phyloP scores from a whole-genome alignment of 1,140 invertebrate genomes.

The Drosophila ironensis region DNA sequence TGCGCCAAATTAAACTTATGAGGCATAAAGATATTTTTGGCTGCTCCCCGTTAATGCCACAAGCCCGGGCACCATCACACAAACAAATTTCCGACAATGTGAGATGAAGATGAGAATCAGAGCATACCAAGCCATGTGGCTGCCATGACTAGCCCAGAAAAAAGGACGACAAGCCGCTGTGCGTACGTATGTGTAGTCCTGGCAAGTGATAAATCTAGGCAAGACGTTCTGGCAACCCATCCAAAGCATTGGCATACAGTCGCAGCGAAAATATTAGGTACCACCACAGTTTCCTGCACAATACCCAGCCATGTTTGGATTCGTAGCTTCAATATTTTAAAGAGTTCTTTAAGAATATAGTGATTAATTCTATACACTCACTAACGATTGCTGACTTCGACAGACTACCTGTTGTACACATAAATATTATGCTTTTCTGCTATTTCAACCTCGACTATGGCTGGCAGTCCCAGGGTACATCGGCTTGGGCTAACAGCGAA shows the following conservation, averaged over 20 bases:
- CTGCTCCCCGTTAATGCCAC: slow-evolving; percentile 67
- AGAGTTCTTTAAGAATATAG: no score
- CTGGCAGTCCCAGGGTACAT: no score
- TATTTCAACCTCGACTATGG: background rate
- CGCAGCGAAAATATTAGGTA: background rate
- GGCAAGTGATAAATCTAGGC: slow-evolving; percentile 75
- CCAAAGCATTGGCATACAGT: slow-evolving; percentile 5
- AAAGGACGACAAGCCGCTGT: slow-evolving; percentile 28
- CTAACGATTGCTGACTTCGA: background rate
- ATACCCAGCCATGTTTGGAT: no score
- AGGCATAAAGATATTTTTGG: slow-evolving; percentile 80
- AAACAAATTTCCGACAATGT: slow-evolving; percentile 62
- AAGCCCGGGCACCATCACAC: slow-evolving; percentile 35
- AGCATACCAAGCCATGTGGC: slow-evolving; percentile 57
- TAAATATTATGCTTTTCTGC: background rate
- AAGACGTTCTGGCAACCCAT: slow-evolving; percentile 41
- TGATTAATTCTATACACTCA: no score
- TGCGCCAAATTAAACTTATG: slow-evolving; percentile 79
- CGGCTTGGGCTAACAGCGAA: slow-evolving; percentile 29
- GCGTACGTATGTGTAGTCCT: slow-evolving; percentile 38
- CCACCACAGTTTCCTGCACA: no score
- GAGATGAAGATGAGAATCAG: slow-evolving; percentile 53
- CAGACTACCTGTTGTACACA: background rate
- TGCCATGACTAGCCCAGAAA: slow-evolving; percentile 31
- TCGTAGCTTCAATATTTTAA: no score